phyloP scores from a whole-genome alignment of 2,888 invertebrate genomes.

The Gymnosoma rotundatum region DNA sequence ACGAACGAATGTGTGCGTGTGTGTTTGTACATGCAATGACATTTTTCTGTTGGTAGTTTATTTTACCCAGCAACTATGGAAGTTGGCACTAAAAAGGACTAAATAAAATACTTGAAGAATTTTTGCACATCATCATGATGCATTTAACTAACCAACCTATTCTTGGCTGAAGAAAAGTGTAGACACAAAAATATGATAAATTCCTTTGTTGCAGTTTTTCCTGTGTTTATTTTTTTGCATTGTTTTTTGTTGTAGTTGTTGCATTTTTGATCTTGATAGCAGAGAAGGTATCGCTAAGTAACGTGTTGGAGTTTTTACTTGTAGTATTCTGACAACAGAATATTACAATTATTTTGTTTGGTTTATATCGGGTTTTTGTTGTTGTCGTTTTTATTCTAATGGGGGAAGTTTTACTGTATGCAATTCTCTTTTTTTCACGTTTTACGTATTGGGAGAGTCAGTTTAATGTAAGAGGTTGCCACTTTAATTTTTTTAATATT shows the following conservation, averaged over 20 bases:
- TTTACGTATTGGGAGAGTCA: background rate
- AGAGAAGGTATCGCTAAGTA: conserved; percentile 35
- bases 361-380: background rate
- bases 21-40: conserved; percentile 46
- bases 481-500: background rate
- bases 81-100: conserved; percentile 45
- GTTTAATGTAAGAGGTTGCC: background rate
- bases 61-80: conserved; percentile 46
- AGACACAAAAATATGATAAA: conserved; percentile 59
- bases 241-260: conserved; percentile 46
- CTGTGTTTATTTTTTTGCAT: conserved; percentile 6
- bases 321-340: conserved; percentile 38
- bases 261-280: conserved; percentile 49
- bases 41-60: conserved; percentile 53
- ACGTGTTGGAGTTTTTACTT: conserved; percentile 56
- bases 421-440: background rate
- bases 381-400: background rate
- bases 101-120: conserved; percentile 51
- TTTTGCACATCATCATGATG: conserved; percentile 56
- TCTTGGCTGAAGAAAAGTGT: conserved; percentile 12
- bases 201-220: conserved; percentile 58
- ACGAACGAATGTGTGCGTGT: background rate
- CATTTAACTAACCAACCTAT: background rate
- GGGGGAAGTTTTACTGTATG: conserved; percentile 31
- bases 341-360: conserved; percentile 14